Percentiles rank a stretch among this genome's conserved stretches.
These are phyloP conservation scores for Lasioglossum marginatum DNA, from an alignment of 2,888 invertebrate genomes.

Conservation along the genomic window DNA sequence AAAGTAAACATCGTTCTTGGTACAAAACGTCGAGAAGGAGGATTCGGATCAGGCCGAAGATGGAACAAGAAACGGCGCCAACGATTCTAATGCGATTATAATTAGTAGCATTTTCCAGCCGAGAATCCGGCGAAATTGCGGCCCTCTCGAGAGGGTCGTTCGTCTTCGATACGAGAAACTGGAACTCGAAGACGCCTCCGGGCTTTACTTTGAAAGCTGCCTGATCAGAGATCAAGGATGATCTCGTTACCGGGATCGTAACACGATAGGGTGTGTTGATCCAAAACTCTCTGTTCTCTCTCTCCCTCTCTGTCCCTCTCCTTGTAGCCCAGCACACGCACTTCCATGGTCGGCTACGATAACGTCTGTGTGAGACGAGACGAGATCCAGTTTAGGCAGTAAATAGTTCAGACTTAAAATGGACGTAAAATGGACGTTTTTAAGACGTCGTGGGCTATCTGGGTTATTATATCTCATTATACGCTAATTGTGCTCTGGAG, in stretches of 20 bases:
- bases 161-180: conserved; percentile 55
- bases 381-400: background rate
- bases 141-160: conserved; percentile 60
- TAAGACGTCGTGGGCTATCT: too few species aligned
- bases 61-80: conserved; percentile 52
- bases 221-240: conserved; percentile 59
- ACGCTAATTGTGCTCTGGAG: too few species aligned
- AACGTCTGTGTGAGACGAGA: background rate
- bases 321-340: background rate
- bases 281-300: conserved; percentile 59
- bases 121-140: conserved; percentile 52
- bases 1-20: conserved; percentile 51
- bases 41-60: conserved; percentile 45
- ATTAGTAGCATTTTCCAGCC: conserved; percentile 69
- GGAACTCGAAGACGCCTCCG: conserved; percentile 54
- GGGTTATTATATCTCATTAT: too few species aligned
- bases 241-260: conserved; percentile 75
- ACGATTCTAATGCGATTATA: conserved; percentile 72
- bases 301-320: conserved; percentile 35
- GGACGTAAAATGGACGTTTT: too few species aligned
- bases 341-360: background rate
- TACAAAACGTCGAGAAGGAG: conserved; percentile 27
- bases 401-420: too few species aligned
- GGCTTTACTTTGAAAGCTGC: conserved; percentile 57
- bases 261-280: conserved; percentile 68